Evolutionary conservation across 2,888 invertebrate genomes (phyloP).

Genomic region (Criorhina ranunculi): DNA sequence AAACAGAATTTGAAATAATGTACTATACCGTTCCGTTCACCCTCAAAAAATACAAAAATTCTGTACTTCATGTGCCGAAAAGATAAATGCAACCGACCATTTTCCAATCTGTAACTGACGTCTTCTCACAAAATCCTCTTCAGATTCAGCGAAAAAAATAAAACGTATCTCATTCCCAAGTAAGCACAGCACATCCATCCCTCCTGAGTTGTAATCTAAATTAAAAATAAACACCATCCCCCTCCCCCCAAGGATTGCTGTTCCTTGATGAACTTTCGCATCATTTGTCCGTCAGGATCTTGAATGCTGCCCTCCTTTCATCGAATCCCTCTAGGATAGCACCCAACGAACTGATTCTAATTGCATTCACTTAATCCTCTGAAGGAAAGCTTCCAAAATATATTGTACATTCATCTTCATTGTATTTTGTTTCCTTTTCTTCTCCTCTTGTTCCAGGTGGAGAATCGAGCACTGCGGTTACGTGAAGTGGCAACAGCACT

Average conservation of each 20-base stretch:
- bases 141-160: neutral
- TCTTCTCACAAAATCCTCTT: too few relatives aligned
- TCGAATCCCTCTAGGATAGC: conserved; percentile 12
- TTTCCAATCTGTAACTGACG: too few relatives aligned
- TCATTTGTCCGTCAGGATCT: conserved; percentile 47
- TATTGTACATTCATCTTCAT: conserved; percentile 51
- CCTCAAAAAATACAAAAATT: too few relatives aligned
- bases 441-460: conserved; percentile 87
- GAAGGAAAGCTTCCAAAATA: conserved; percentile 45
- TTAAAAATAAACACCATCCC: conserved; percentile 14
- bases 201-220: conserved; percentile 10
- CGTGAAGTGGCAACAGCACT: conserved; percentile 85
- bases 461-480: conserved; percentile 93
- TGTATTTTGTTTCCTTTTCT: conserved; percentile 42
- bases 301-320: conserved; percentile 41
- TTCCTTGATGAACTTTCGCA: conserved; percentile 1
- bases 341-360: conserved; percentile 61
- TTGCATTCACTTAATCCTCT: conserved; percentile 68
- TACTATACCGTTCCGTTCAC: too few relatives aligned
- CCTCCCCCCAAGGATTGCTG: too few relatives aligned
- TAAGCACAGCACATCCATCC: neutral
- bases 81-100: too few relatives aligned
- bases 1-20: too few relatives aligned
- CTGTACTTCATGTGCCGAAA: too few relatives aligned
- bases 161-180: neutral